phyloP scores from a whole-genome alignment of 2,797 vertebrate species.

The Staurois parvus region DNA sequence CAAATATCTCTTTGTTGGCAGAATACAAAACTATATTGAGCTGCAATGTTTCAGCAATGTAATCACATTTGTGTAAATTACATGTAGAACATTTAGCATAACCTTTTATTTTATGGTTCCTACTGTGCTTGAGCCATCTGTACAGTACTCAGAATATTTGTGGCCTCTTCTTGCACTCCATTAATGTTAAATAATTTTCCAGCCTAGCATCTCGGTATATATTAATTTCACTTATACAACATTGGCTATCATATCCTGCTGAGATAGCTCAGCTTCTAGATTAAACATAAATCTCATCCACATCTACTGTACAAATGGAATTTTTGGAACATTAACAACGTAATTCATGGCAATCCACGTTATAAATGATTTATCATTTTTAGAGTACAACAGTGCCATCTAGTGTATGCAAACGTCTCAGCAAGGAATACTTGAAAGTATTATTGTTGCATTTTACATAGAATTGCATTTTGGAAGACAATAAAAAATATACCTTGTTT shows the following conservation, averaged over 20 bases:
- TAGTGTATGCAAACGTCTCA: neutral
- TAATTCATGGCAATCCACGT: slow-evolving; percentile 20
- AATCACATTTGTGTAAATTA: slow-evolving; percentile 11
- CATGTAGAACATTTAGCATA: slow-evolving; percentile 15
- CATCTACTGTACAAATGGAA: slow-evolving; percentile 49
- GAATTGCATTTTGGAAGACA: neutral
- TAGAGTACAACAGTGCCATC: slow-evolving; percentile 44
- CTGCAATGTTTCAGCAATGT: neutral
- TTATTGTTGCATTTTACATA: neutral
- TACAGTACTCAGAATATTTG: slow-evolving; percentile 4
- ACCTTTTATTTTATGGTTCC: slow-evolving; percentile 5
- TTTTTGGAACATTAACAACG: slow-evolving; percentile 44
- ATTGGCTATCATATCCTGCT: slow-evolving; percentile 50
- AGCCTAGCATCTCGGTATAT: slow-evolving; percentile 40
- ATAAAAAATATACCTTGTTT: neutral
- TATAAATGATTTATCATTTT: neutral
- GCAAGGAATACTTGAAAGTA: neutral
- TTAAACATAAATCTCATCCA: slow-evolving; percentile 55
- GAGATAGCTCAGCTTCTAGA: slow-evolving; percentile 51
- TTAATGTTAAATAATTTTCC: slow-evolving; percentile 49
- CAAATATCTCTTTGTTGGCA: neutral
- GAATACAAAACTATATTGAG: neutral
- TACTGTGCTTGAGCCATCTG: slow-evolving; percentile 28
- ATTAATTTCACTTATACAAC: slow-evolving; percentile 45
- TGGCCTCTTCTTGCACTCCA: slow-evolving; percentile 13